Conservation (phyloP, 1,140 invertebrate species). For the Brachionus manjavacas region DNA sequence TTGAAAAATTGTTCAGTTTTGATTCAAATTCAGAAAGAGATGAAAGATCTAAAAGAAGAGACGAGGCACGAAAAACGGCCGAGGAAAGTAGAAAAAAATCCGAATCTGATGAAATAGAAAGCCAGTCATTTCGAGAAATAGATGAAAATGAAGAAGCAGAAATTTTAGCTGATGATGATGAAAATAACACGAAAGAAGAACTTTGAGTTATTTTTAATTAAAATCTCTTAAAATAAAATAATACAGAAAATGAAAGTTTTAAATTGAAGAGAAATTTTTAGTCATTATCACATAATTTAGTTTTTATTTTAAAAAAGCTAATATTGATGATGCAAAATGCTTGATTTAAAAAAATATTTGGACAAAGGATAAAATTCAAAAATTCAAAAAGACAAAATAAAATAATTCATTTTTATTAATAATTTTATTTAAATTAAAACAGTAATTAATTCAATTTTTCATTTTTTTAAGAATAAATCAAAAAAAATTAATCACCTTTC, state of each 20-base stretch:
- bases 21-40: not conserved
- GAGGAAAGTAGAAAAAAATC: not conserved
- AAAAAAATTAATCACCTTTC: not conserved
- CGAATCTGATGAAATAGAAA: not conserved
- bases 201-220: not conserved
- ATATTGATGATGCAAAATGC: too few relatives aligned
- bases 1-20: not conserved
- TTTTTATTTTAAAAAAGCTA: too few relatives aligned
- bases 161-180: constrained; percentile 23
- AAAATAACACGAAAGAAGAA: not conserved
- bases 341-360: too few relatives aligned
- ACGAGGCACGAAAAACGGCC: not conserved
- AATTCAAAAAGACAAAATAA: too few relatives aligned
- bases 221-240: too few relatives aligned
- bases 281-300: too few relatives aligned
- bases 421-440: too few relatives aligned
- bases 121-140: not conserved
- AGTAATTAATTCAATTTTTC: too few relatives aligned
- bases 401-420: too few relatives aligned
- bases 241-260: too few relatives aligned
- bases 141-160: constrained; percentile 12
- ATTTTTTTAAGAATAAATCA: not conserved
- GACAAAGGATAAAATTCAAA: too few relatives aligned
- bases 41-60: not conserved
- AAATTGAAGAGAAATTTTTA: too few relatives aligned